Conservation (phyloP, 2,113 vertebrate species). For the human (Homo sapiens) region DNA sequence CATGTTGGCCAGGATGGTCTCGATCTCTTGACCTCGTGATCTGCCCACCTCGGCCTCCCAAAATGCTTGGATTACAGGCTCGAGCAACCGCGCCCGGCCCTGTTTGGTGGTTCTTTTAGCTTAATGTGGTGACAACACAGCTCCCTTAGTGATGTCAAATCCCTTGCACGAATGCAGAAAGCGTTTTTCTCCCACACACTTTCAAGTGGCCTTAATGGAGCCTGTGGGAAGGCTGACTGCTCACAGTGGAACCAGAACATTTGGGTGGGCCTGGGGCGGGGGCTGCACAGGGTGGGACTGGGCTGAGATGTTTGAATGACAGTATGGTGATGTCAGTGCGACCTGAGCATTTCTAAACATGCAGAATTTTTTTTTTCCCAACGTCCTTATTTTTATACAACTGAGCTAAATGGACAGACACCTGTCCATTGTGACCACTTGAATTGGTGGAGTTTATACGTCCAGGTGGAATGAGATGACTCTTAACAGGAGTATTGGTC, state of each 20-base stretch:
- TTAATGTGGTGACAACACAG: conserved; percentile 87
- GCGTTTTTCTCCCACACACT: not conserved
- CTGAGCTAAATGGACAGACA: not conserved
- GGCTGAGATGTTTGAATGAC: not conserved
- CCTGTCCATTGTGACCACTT: not conserved
- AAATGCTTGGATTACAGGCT: too few species aligned
- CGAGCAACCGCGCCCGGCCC: too few species aligned
- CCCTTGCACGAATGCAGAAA: conserved; percentile 44
- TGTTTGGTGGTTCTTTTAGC: conserved; percentile 86
- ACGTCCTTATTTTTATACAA: not conserved
- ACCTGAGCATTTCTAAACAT: accelerated
- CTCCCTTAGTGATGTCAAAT: conserved; percentile 80
- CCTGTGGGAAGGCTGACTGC: not conserved
- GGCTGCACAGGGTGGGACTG: accelerated
- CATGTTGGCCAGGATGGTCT: too few species aligned
- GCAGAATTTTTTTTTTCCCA: not conserved
- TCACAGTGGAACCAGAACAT: accelerated
- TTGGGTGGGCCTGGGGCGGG: not conserved
- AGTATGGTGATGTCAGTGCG: accelerated
- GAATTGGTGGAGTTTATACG: not conserved
- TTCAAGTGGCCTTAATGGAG: not conserved
- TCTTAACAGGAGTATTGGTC: not conserved
- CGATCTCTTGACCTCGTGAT: too few species aligned
- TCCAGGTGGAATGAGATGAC: not conserved
- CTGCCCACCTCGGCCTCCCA: too few species aligned